A percentile compares a stretch with the other conserved stretches of the same genome.
These are phyloP conservation scores for Phallusia fumigata DNA, from an alignment of 23 tunicate genomes.

Conservation along the genomic window DNA sequence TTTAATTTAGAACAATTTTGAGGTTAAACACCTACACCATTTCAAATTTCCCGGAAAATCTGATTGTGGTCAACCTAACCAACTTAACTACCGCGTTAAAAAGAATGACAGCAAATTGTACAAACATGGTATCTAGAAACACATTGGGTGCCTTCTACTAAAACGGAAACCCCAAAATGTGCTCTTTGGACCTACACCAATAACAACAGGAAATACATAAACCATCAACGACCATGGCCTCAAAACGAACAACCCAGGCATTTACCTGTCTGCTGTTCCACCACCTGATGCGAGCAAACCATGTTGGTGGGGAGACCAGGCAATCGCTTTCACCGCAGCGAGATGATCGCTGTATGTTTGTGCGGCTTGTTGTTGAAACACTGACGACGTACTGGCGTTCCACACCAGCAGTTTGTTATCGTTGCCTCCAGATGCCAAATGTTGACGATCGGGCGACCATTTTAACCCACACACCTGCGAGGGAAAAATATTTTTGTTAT, in stretches of 20 bases:
- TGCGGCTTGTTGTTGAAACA: slow-evolving; percentile 48
- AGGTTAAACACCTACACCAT: too few species aligned
- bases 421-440: slow-evolving; percentile 94
- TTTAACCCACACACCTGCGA: slow-evolving; percentile 93
- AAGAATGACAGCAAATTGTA: too few species aligned
- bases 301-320: slow-evolving; percentile 99
- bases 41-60: too few species aligned
- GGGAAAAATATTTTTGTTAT: neutral
- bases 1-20: too few species aligned
- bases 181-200: too few species aligned
- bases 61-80: too few species aligned
- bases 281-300: slow-evolving; percentile 97
- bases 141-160: too few species aligned
- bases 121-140: too few species aligned
- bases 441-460: slow-evolving; percentile 94
- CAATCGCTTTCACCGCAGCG: slow-evolving; percentile 97
- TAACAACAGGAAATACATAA: neutral
- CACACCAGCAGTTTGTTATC: slow-evolving; percentile 96
- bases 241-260: neutral
- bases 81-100: too few species aligned
- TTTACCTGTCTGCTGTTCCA: slow-evolving; percentile 91
- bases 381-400: slow-evolving; percentile 72
- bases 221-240: neutral
- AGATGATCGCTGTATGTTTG: slow-evolving; percentile 88
- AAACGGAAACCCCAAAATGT: too few species aligned